Evolutionary conservation across 2,797 vertebrate species (phyloP).

Genomic region (Oceanodroma leucorhoa): DNA sequence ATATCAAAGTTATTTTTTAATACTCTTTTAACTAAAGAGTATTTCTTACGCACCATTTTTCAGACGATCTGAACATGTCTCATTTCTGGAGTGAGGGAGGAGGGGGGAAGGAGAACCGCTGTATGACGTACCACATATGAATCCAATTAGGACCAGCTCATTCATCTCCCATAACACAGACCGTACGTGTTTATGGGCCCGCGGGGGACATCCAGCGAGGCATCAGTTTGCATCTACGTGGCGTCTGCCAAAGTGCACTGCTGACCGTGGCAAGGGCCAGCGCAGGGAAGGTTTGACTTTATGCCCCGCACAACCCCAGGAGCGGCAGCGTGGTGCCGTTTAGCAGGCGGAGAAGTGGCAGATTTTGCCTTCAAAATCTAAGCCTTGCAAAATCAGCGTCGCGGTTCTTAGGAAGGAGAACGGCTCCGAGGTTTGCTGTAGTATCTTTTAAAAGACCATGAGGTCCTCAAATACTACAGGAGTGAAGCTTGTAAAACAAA

Average conservation of each 20-base stretch:
- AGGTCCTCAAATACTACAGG: neutral
- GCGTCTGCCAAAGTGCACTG: neutral
- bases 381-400: neutral
- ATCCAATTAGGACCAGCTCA: neutral
- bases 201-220: rapidly evolving
- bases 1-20: constrained; percentile 61
- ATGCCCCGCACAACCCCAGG: rapidly evolving
- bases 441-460: neutral
- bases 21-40: neutral
- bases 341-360: rapidly evolving
- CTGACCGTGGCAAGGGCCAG: rapidly evolving
- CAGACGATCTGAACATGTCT: neutral
- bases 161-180: neutral
- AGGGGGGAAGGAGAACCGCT: neutral
- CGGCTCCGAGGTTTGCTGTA: rapidly evolving
- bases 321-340: rapidly evolving
- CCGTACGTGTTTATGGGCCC: neutral
- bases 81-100: neutral
- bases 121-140: neutral
- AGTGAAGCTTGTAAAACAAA: neutral
- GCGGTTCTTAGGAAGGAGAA: rapidly evolving
- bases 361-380: neutral
- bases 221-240: rapidly evolving
- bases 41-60: neutral
- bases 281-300: neutral